phyloP scores from a whole-genome alignment of 2,888 invertebrate genomes.

The Lacanobia oleracea region DNA sequence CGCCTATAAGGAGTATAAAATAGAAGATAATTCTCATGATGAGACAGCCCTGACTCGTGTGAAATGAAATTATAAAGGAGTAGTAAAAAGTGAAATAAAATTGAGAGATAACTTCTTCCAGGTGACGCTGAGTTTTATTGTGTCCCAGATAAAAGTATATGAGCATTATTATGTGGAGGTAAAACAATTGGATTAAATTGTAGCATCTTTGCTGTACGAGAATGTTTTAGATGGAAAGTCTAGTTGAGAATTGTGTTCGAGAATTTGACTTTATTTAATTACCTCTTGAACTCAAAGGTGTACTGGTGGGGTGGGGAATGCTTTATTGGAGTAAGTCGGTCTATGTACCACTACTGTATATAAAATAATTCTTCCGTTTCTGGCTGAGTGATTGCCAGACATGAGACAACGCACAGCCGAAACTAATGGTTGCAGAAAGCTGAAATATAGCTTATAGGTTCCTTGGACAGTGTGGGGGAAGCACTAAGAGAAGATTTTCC shows the following conservation, averaged over 20 bases:
- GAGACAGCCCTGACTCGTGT: slow-evolving; percentile 39
- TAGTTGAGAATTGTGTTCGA: not conserved
- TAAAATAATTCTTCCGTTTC: no score
- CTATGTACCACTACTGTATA: no score
- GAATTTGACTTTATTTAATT: not conserved
- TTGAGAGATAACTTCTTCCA: slow-evolving; percentile 44
- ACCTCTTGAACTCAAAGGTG: no score
- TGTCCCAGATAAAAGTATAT: slow-evolving; percentile 33
- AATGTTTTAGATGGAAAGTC: not conserved
- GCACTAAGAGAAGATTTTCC: no score
- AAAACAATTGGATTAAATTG: slow-evolving; percentile 34
- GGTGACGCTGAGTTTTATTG: slow-evolving; percentile 47
- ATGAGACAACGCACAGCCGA: no score
- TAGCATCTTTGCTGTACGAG: not conserved
- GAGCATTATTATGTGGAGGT: slow-evolving; percentile 7
- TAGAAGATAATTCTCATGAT: slow-evolving; percentile 48
- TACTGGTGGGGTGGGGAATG: no score
- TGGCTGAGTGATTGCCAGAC: no score
- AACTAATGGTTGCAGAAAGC: no score
- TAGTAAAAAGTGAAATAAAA: slow-evolving; percentile 64
- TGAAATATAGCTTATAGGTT: no score
- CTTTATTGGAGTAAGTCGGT: no score
- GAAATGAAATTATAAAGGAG: slow-evolving; percentile 57
- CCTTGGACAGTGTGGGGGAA: no score
- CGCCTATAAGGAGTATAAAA: slow-evolving; percentile 10